Conservation (phyloP, 2,888 invertebrate genomes). For the Panzeria rudis region DNA sequence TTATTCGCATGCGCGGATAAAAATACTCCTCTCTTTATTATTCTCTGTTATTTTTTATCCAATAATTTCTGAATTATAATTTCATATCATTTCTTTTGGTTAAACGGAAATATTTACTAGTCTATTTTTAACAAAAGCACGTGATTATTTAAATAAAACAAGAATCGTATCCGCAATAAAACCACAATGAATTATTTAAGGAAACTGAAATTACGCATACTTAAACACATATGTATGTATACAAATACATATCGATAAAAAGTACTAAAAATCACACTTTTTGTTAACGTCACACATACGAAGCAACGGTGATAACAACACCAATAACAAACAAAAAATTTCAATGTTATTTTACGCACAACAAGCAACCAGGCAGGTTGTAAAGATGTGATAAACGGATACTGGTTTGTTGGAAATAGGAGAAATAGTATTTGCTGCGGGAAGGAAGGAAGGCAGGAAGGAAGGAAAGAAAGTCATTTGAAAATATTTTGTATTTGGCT, state of each 20-base stretch:
- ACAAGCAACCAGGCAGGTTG: slow-evolving; percentile 22
- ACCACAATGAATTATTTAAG: slow-evolving; percentile 57
- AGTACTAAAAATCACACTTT: slow-evolving; percentile 44
- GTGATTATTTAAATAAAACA: slow-evolving; percentile 55
- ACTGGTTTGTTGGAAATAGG: background rate
- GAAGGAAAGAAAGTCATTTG: background rate
- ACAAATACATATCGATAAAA: background rate
- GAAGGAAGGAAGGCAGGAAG: background rate
- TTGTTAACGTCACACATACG: slow-evolving; percentile 41
- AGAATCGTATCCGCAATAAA: slow-evolving; percentile 40
- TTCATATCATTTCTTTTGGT: background rate
- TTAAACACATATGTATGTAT: background rate
- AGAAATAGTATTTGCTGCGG: background rate
- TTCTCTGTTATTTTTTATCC: background rate
- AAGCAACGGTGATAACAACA: background rate
- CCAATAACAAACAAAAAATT: background rate
- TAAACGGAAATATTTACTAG: slow-evolving; percentile 49
- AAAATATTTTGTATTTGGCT: slow-evolving; percentile 7
- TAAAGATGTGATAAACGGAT: slow-evolving; percentile 21
- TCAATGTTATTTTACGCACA: slow-evolving; percentile 45
- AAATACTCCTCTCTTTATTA: background rate
- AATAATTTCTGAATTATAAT: slow-evolving; percentile 20
- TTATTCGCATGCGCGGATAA: slow-evolving; percentile 40
- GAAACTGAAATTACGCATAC: slow-evolving; percentile 23
- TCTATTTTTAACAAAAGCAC: slow-evolving; percentile 53